Evolutionary conservation across 2,797 vertebrate species (phyloP), one percentile per base, ranked within the genome.

Genomic region (Xiphorhynchus erythropygius): DNA sequence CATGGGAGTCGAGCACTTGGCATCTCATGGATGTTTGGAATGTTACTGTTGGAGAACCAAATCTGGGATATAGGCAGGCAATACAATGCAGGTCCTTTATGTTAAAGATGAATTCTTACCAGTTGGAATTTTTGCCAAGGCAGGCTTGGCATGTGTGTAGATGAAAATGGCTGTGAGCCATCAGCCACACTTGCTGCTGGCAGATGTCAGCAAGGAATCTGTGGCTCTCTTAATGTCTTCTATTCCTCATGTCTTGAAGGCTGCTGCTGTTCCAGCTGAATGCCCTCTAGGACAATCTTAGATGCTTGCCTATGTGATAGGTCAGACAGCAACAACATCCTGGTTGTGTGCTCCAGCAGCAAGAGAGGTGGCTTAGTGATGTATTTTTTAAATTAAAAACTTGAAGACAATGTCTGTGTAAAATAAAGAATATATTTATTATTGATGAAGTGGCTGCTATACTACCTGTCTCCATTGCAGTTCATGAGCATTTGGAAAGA

Each of bases 371-470:
- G 95, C 90, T 96, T 97, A 95, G 96, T 96, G 97, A 97, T 98
- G 97, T 98, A 98, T 98, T 98, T 98, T 98, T 97, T 96, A 97
- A 97, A 96, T 95, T 97, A 97, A 97, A 97, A 97, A 97, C 97
- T 98, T 98, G 97, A 98, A 98, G 96, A 97, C 96, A 97, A 97
- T 96, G 94, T 98, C 96, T 97, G 94, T 98, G 96, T 98, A 97
- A 97, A 97, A 96, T 97, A 97, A 97, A 96, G 97, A 97, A 96
- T 97, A 95, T 98, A 98, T 98, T 98, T 98, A 98, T 98, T 98
- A 97, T 97, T 95, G 96, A 97, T 84, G 85, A 94, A 96, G 71
- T 18, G 76, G 79, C 94, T 95, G 96, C 88, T 94, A 88, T 92
- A 90, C 73, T 96, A 88, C 96, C 89, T 95, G 87, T 91, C 71